A percentile compares a stretch with the other conserved stretches of the same genome.
These are phyloP conservation scores for Nanorana parkeri DNA, from an alignment of 2,113 vertebrate species.

Conservation along the genomic window DNA sequence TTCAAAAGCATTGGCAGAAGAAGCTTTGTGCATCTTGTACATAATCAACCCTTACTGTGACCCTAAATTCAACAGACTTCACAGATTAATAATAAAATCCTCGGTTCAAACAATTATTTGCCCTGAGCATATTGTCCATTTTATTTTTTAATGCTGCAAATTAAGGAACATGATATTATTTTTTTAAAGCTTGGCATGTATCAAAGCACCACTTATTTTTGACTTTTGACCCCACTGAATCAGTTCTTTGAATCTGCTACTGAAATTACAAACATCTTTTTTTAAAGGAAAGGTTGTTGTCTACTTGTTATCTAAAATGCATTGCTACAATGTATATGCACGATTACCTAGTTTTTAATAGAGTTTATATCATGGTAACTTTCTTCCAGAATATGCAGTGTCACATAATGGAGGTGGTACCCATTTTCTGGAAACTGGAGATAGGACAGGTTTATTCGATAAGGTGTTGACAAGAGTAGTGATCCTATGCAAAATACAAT, in stretches of 20 bases:
- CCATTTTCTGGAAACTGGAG: too few species aligned
- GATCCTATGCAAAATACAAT: too few species aligned
- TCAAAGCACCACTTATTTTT: conserved; percentile 86
- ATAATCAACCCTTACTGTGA: conserved; percentile 99
- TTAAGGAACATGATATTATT: conserved; percentile 97
- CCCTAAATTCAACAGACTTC: conserved; percentile 96
- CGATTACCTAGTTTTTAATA: too few species aligned
- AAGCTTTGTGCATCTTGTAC: conserved; percentile 99
- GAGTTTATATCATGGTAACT: too few species aligned
- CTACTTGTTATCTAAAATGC: neutral
- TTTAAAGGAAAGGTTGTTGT: neutral
- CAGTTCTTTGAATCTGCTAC: neutral
- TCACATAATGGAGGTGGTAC: too few species aligned
- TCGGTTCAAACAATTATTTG: conserved; percentile 99
- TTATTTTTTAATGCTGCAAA: conserved; percentile 89
- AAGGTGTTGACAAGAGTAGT: too few species aligned
- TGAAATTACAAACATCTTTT: neutral
- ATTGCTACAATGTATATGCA: too few species aligned
- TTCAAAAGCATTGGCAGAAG: conserved; percentile 98
- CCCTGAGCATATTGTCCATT: conserved; percentile 98
- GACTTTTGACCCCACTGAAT: conserved; percentile 82
- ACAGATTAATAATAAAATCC: conserved; percentile 99
- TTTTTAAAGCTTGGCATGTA: conserved; percentile 5
- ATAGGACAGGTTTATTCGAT: too few species aligned
- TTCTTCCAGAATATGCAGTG: too few species aligned